Evolutionary conservation across 2,797 vertebrate genomes (phyloP).

Genomic region (Lateolabrax maculatus): DNA sequence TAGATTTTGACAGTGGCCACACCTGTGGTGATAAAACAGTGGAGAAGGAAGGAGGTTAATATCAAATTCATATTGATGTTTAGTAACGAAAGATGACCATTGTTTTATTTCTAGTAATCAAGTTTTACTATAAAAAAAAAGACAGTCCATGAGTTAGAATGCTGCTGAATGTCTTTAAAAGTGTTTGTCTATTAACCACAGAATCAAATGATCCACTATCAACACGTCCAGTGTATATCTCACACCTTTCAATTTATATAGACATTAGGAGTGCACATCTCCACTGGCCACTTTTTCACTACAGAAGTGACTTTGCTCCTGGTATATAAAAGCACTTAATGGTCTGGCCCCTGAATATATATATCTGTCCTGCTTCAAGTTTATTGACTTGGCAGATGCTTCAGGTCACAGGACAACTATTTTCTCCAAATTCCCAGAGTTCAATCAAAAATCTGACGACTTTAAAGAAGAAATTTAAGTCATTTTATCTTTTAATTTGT

Average conservation of each 20-base stretch:
- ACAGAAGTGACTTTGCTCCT: neutral
- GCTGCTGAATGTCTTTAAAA: neutral
- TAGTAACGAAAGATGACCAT: neutral
- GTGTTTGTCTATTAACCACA: neutral
- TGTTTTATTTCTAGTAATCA: neutral
- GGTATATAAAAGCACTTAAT: neutral
- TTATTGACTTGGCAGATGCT: neutral
- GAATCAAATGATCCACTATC: neutral
- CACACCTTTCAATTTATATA: neutral
- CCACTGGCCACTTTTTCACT: neutral
- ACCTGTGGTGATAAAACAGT: slow-evolving; percentile 85
- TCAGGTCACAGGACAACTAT: neutral
- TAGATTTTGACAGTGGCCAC: slow-evolving; percentile 94
- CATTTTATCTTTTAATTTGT: neutral
- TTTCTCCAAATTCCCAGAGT: neutral
- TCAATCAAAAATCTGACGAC: neutral
- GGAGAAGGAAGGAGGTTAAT: neutral
- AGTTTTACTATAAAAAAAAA: neutral
- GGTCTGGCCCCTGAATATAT: neutral
- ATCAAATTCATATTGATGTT: too few species aligned
- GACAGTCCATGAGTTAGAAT: neutral
- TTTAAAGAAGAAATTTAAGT: neutral
- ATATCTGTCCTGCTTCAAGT: neutral
- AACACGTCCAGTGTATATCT: slow-evolving; percentile 10
- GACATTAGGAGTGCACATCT: neutral